Conservation (phyloP, 1,140 invertebrate species). For the Phymorhynchus buccinoides region DNA sequence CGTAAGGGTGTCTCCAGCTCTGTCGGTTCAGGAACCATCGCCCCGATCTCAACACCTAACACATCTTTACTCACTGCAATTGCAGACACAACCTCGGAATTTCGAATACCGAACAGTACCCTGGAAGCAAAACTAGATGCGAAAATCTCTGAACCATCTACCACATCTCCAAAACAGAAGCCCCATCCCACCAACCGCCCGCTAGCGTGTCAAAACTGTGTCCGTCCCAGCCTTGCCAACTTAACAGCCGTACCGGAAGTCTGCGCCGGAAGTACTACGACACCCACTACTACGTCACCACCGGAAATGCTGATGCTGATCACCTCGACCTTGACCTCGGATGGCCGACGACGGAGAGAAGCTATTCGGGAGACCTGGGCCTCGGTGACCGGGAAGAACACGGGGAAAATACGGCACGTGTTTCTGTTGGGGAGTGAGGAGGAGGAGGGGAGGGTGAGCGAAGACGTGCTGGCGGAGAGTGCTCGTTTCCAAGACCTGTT, state of each 20-base stretch:
- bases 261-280: background rate
- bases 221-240: background rate
- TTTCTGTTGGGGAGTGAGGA: conserved; percentile 6
- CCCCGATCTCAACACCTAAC: too few relatives aligned
- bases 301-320: conserved; percentile 23
- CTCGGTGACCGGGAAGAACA: conserved; percentile 1
- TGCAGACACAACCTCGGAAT: background rate
- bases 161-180: too few relatives aligned
- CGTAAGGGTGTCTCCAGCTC: too few relatives aligned
- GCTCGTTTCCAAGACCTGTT: background rate
- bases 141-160: too few relatives aligned
- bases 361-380: conserved; percentile 5
- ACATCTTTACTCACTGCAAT: background rate
- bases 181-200: conserved; percentile 18
- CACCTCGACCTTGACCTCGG: background rate
- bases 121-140: too few relatives aligned
- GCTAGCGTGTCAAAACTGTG: background rate
- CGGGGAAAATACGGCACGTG: conserved; percentile 14
- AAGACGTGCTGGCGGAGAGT: background rate
- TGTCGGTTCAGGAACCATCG: background rate
- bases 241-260: background rate
- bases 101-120: background rate
- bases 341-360: background rate
- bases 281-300: too few relatives aligned
- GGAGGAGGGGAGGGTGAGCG: background rate